Evolutionary conservation across 2,113 vertebrate genomes (phyloP), one percentile per base, ranked within the genome.

Genomic region (Bubo bubo): DNA sequence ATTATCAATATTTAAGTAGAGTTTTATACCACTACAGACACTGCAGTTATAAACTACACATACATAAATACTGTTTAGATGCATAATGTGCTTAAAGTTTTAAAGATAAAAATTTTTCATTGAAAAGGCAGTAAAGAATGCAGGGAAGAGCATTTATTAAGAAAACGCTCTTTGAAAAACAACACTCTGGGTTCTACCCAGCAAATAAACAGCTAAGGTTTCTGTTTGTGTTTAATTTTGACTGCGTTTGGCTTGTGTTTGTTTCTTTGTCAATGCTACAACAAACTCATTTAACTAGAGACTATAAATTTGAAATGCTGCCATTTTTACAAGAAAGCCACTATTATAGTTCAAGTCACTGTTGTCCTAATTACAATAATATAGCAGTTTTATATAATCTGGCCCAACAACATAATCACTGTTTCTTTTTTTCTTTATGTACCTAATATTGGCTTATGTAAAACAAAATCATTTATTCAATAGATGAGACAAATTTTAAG

Each of bases 361-460:
- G 88, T 93, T 96, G 97, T 96, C 96, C 96, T 98, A 97, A 97
- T 98, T 98, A 96, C 96, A 97, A 96, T 98, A 97, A 98, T 95
- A 97, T 81, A 97, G 79, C 80, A 73, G 93, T 95, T 97, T 95
- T 94, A 85, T 95, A 97, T 95, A 97, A 97, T 91, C 93, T 96
- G 95, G 91, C 90, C 95, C 97, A 97, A 97, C 92, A 96, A 94
- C 94, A 93, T 94, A 93, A 96, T 85, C 91, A 93, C 86, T 71
- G 59, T 77, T 97, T 93, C 68, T 79, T 79, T 82, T 90, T 90
- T 89, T 80, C 79, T 86, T 92, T 93, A 49, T 39, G 28, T 32
- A 84, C 30, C 90, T 91, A 96, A 92, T 74, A 50, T 41, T 77
- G 43, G 56, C 79, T 94, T 77, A 85, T 67, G 43, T 34, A 87